Evolutionary conservation across 2,113 vertebrate species (phyloP).

Genomic region (Eulemur macaco): DNA sequence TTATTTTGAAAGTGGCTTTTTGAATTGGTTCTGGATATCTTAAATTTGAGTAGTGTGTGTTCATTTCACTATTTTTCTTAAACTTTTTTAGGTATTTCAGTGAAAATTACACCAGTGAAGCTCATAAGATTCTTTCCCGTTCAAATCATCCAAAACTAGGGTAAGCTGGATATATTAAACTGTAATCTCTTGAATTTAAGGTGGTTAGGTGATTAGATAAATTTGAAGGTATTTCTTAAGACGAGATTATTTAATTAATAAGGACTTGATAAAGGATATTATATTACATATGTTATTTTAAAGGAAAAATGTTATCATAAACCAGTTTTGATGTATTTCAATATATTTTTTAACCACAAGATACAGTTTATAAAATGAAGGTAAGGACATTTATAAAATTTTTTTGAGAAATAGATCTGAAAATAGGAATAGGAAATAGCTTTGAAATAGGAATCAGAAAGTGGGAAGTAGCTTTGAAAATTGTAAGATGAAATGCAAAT

Average conservation of each 20-base stretch:
- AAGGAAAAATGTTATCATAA: neutral
- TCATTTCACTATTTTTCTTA: slow-evolving; percentile 13
- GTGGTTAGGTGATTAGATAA: neutral
- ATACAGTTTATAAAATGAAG: neutral
- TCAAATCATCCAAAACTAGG: slow-evolving; percentile 96
- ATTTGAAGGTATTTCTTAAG: slow-evolving; percentile 49
- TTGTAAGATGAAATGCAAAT: slow-evolving; percentile 2
- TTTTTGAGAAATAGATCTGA: slow-evolving; percentile 38
- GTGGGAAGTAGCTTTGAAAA: slow-evolving; percentile 47
- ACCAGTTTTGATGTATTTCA: neutral
- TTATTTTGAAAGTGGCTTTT: neutral
- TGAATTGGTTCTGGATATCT: neutral
- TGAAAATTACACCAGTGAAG: slow-evolving; percentile 91
- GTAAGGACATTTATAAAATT: neutral
- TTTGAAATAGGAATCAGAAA: slow-evolving; percentile 44
- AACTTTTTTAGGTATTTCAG: slow-evolving; percentile 92
- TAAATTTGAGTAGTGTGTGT: neutral
- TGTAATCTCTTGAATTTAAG: neutral
- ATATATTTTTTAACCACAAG: slow-evolving; percentile 2
- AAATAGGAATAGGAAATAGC: neutral
- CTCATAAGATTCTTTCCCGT: slow-evolving; percentile 92
- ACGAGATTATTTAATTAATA: slow-evolving; percentile 37
- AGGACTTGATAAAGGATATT: slow-evolving; percentile 1
- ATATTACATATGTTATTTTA: neutral
- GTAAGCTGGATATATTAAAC: slow-evolving; percentile 84